Conservation (phyloP, 2,113 vertebrate genomes). For the Clupea harengus region DNA sequence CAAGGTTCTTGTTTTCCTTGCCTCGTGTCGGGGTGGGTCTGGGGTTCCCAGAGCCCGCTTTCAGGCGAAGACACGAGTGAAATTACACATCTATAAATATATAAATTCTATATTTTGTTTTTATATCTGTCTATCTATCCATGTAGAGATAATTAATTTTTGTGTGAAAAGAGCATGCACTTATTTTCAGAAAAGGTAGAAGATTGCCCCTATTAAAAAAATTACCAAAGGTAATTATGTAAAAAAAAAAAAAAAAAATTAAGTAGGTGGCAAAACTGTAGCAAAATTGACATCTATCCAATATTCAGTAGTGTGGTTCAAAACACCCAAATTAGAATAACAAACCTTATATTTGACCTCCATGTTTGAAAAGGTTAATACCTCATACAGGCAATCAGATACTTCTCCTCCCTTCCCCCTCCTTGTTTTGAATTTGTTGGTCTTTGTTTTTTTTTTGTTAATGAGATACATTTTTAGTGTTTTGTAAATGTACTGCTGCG, state of each 20-base stretch:
- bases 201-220: slow-evolving; percentile 79
- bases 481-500: slow-evolving; percentile 94
- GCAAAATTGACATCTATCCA: slow-evolving; percentile 77
- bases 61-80: slow-evolving; percentile 75
- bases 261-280: slow-evolving; percentile 82
- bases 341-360: slow-evolving; percentile 80
- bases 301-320: slow-evolving; percentile 76
- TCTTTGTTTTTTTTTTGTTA: slow-evolving; percentile 65
- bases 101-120: slow-evolving; percentile 60
- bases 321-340: slow-evolving; percentile 72
- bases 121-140: slow-evolving; percentile 71
- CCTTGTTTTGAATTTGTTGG: slow-evolving; percentile 63
- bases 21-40: slow-evolving; percentile 71
- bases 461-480: slow-evolving; percentile 84
- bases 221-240: slow-evolving; percentile 84
- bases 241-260: slow-evolving; percentile 54
- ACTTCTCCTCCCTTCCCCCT: slow-evolving; percentile 68
- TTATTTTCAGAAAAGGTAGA: slow-evolving; percentile 89
- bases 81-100: slow-evolving; percentile 39
- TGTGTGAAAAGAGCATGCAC: slow-evolving; percentile 93
- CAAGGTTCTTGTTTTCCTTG: slow-evolving; percentile 55
- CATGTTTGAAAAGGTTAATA: slow-evolving; percentile 83
- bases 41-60: slow-evolving; percentile 74
- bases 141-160: slow-evolving; percentile 71
- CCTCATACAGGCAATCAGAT: slow-evolving; percentile 87